Evolutionary conservation across 2,113 vertebrate genomes (phyloP).

Genomic region (Siphamia tubifer): DNA sequence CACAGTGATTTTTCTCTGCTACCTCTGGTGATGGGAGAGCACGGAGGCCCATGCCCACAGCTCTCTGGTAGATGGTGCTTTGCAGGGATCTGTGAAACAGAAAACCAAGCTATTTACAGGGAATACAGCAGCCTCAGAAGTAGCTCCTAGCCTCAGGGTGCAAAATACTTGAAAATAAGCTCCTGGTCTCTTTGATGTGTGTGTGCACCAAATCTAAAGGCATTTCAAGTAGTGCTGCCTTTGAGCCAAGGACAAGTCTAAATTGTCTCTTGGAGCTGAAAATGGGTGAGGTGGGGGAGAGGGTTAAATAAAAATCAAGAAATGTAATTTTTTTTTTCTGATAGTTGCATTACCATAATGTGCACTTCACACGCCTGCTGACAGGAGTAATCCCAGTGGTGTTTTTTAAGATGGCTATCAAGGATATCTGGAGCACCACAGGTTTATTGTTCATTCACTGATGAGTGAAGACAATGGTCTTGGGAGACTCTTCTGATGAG

Average conservation of each 20-base stretch:
- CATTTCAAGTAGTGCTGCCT: constrained; percentile 77
- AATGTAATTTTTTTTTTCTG: constrained; percentile 52
- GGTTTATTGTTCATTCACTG: constrained; percentile 63
- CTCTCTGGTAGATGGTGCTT: constrained; percentile 61
- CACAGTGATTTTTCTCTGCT: constrained; percentile 60
- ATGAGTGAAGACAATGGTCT: constrained; percentile 61
- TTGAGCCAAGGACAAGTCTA: constrained; percentile 79
- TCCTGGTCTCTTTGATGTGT: constrained; percentile 81
- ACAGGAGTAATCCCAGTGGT: constrained; percentile 51
- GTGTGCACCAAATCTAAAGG: constrained; percentile 78
- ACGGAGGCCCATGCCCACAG: constrained; percentile 50
- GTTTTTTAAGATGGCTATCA: constrained; percentile 50
- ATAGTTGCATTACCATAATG: constrained; percentile 60
- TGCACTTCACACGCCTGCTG: constrained; percentile 53
- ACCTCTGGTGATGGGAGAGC: constrained; percentile 67
- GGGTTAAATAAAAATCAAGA: constrained; percentile 71
- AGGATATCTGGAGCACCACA: constrained; percentile 41
- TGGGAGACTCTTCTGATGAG: constrained; percentile 49
- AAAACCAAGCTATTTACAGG: constrained; percentile 80
- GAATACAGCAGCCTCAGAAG: constrained; percentile 74
- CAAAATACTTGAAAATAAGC: constrained; percentile 82
- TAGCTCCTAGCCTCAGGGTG: constrained; percentile 73
- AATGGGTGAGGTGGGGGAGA: constrained; percentile 50
- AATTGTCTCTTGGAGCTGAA: constrained; percentile 74
- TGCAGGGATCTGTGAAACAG: constrained; percentile 63